These are phyloP conservation scores for Drosophila prosaltans DNA, from an alignment of 1,140 invertebrate genomes.

Conservation along the genomic window DNA sequence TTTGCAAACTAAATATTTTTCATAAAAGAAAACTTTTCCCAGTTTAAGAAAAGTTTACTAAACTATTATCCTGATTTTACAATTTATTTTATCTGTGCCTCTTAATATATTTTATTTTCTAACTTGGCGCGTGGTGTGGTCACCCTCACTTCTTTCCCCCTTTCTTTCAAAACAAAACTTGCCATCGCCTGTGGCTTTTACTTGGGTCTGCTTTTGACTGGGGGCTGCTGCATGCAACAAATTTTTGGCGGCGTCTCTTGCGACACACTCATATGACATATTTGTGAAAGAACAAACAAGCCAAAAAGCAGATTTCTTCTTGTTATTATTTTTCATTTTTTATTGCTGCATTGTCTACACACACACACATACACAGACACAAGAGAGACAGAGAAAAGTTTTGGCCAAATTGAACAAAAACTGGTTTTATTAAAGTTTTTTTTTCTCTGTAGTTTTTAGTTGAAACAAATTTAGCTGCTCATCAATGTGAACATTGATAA, in stretches of 20 bases:
- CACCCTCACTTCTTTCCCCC: background rate
- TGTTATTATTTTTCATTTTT: conserved; percentile 19
- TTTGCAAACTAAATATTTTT: too few relatives aligned
- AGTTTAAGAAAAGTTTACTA: too few relatives aligned
- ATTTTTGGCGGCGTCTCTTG: conserved; percentile 83
- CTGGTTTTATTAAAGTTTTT: conserved; percentile 46
- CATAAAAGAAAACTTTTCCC: too few relatives aligned
- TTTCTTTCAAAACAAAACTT: background rate
- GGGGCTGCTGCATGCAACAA: conserved; percentile 61
- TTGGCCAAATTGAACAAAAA: conserved; percentile 26
- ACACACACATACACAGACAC: background rate
- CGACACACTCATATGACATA: conserved; percentile 78
- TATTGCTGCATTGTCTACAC: conserved; percentile 54
- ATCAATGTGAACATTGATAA: conserved; percentile 67
- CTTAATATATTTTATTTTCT: too few relatives aligned
- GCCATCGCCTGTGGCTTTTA: background rate
- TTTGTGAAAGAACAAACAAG: conserved; percentile 53
- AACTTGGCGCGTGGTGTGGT: too few relatives aligned
- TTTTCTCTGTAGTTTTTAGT: conserved; percentile 1
- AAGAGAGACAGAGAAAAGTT: background rate
- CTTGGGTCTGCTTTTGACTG: conserved; percentile 14
- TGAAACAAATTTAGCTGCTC: conserved; percentile 48
- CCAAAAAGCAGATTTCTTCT: conserved; percentile 43
- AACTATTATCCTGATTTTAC: too few relatives aligned
- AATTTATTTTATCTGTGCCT: too few relatives aligned